Conservation (phyloP, 1,140 invertebrate genomes). For the Ceratina japonica region DNA sequence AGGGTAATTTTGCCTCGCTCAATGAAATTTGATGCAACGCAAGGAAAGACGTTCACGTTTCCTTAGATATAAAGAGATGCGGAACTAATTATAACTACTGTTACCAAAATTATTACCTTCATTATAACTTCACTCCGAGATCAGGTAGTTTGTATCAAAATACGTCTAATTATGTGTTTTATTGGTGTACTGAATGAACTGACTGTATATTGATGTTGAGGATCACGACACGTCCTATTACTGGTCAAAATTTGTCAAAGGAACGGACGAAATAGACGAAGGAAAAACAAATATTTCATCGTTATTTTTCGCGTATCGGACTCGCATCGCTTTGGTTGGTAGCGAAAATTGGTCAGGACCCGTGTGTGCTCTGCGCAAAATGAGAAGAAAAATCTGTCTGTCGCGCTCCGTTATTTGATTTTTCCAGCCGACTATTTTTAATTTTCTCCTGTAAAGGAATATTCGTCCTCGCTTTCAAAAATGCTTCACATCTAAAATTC, state of each 20-base stretch:
- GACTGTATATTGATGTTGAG: constrained; percentile 63
- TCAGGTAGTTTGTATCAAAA: too few relatives aligned
- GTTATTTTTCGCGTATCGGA: constrained; percentile 57
- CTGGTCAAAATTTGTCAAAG: constrained; percentile 40
- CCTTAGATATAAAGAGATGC: too few relatives aligned
- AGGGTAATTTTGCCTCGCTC: constrained; percentile 16
- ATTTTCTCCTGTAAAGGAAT: not conserved
- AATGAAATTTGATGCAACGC: constrained; percentile 27
- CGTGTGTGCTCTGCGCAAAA: not conserved
- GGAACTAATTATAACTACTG: too few relatives aligned
- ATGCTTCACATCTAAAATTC: too few relatives aligned
- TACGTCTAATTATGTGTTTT: too few relatives aligned
- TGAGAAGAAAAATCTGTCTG: not conserved
- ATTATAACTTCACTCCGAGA: too few relatives aligned
- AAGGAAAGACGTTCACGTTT: too few relatives aligned
- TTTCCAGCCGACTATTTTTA: constrained; percentile 2
- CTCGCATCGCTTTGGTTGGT: constrained; percentile 12
- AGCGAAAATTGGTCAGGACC: constrained; percentile 41
- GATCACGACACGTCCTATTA: constrained; percentile 68
- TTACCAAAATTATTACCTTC: too few relatives aligned
- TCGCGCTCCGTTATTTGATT: constrained; percentile 5
- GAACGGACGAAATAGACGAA: constrained; percentile 8
- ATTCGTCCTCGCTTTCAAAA: too few relatives aligned
- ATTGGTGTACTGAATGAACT: constrained; percentile 39
- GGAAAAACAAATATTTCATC: constrained; percentile 36